These are phyloP conservation scores for Monomorium pharaonis DNA, from an alignment of 1,140 invertebrate species.

Conservation along the genomic window DNA sequence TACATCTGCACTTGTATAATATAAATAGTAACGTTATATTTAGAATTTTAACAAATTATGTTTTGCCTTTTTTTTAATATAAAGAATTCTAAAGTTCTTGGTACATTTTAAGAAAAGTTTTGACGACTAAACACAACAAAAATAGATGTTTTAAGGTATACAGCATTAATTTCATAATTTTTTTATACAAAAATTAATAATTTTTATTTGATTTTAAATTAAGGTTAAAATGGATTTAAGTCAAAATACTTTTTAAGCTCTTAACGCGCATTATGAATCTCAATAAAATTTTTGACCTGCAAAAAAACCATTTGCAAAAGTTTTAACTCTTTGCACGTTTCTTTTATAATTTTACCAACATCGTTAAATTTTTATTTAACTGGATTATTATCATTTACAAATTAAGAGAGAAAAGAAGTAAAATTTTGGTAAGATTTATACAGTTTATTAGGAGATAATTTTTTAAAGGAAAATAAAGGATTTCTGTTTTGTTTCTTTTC, in stretches of 20 bases:
- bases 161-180: neutral
- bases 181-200: neutral
- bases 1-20: slow-evolving; percentile 24
- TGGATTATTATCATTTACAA: neutral
- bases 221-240: neutral
- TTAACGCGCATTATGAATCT: neutral
- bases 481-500: neutral
- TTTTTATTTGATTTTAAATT: neutral
- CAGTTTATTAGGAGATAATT: neutral
- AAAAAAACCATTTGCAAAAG: neutral
- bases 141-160: neutral
- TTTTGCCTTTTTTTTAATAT: neutral
- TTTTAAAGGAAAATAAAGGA: neutral
- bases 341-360: neutral
- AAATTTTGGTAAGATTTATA: neutral
- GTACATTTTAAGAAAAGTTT: neutral
- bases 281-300: neutral
- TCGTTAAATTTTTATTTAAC: neutral
- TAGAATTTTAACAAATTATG: neutral
- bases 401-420: neutral
- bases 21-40: neutral
- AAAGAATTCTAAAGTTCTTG: neutral
- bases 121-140: neutral
- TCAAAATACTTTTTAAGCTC: neutral
- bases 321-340: neutral